Base-by-base conservation (phyloP, 2,797 vertebrate species). In the Gastrophryne carolinensis region DNA sequence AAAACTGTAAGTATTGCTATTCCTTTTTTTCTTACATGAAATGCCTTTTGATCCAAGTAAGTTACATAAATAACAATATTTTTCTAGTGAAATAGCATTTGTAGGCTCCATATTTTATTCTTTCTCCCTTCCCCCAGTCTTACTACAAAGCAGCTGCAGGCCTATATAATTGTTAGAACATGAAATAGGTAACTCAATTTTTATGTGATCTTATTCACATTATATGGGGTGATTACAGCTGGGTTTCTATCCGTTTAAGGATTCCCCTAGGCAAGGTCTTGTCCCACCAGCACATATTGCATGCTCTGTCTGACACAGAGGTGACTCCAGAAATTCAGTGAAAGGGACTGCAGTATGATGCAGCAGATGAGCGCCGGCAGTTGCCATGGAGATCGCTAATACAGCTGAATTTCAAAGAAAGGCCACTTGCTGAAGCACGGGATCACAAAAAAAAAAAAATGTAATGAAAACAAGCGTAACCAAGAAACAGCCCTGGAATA, bases 301-400 rank as follows among this genome's bases (percentile, higher is more conserved):
- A 13, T 64, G 81, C 83, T 83, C 85, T 0, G 69, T 73, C 83
- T 85, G 87, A 87, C 86, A 83, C 85, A 39, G 24, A 83, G 78
- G 78, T 26, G 37, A 79, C 79, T 79, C 79, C 82, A 85, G 84
- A 85, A n/a, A 85, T 84, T 77, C 80, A 81, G 79, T 78, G 19
- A 71, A 75, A 60, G 30, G 70, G 80, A 79, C 89, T 83, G 84
- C 90, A 77, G 89, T 83, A 86, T 83, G 90, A 90, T 88, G 88
- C 90, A 81, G 92, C 95, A 95, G 90, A 88, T 89, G 91, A 85
- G 86, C 90, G 84, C 91, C 60, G 80, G 77, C 67, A 72, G 94
- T 96, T 95, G 86, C 94, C 91, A 89, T 92, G 93, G 94, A 88
- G 90, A 96, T 89, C 65, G 80, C 88, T 88, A 85, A 90, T 92